These are phyloP conservation scores for Chironomus tepperi DNA, from an alignment of 1,140 invertebrate species.

Conservation along the genomic window DNA sequence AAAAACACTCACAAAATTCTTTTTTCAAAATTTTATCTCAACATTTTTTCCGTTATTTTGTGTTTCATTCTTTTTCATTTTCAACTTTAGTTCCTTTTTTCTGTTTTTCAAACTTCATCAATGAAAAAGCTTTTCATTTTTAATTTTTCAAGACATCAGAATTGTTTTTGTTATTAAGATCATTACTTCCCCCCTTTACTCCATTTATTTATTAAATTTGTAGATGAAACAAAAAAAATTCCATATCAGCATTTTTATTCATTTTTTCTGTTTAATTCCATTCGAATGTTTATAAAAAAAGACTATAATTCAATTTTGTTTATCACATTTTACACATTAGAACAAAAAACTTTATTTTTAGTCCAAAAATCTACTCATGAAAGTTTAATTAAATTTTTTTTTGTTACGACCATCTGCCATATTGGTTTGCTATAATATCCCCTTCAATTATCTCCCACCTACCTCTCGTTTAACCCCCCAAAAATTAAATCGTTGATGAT, in stretches of 20 bases:
- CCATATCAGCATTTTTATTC: neutral
- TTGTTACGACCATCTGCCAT: neutral
- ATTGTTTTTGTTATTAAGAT: neutral
- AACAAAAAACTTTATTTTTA: neutral
- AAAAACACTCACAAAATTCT: conserved; percentile 24
- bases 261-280: neutral
- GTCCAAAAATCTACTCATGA: neutral
- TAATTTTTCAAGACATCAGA: neutral
- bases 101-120: conserved; percentile 21
- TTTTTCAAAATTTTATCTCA: conserved; percentile 15
- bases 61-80: conserved; percentile 29
- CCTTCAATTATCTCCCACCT: no score
- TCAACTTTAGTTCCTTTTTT: neutral
- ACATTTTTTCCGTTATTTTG: conserved; percentile 18
- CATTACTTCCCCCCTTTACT: neutral
- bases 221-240: neutral
- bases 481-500: no score
- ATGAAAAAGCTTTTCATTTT: neutral
- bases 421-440: conserved; percentile 27
- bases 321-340: neutral
- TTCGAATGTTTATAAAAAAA: neutral
- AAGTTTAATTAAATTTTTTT: neutral
- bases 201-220: neutral
- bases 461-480: no score
- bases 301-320: neutral